Percentiles rank a stretch among this genome's conserved stretches.
Evolutionary conservation across 1,140 invertebrate genomes (phyloP).

Genomic region (Anastatus disparis): DNA sequence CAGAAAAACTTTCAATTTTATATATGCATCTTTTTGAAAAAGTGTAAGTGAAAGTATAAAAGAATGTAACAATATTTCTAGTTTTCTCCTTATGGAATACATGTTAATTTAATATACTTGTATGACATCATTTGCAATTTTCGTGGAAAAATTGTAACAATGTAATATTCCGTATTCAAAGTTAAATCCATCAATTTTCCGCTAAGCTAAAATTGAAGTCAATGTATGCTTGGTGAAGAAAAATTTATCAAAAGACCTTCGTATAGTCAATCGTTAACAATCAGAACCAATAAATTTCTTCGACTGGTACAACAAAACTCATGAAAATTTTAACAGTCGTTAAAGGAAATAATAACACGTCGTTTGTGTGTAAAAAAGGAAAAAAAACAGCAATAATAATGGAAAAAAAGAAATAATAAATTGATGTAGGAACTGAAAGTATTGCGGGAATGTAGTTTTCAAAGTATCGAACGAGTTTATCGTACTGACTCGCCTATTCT

Average conservation of each 20-base stretch:
- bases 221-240: too few relatives aligned
- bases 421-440: not conserved
- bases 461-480: not conserved
- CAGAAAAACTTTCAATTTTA: constrained; percentile 4
- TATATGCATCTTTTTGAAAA: not conserved
- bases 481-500: not conserved
- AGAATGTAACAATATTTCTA: constrained; percentile 32
- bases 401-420: too few relatives aligned
- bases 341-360: not conserved
- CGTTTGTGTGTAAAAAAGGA: not conserved
- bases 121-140: constrained; percentile 1
- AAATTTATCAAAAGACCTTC: too few relatives aligned
- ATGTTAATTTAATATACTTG: constrained; percentile 8
- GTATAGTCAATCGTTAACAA: not conserved
- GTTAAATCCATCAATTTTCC: too few relatives aligned
- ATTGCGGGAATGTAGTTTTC: not conserved
- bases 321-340: not conserved
- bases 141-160: not conserved
- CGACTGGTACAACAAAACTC: not conserved
- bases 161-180: too few relatives aligned
- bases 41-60: constrained; percentile 8
- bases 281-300: not conserved
- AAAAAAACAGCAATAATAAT: not conserved
- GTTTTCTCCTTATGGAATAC: constrained; percentile 20
- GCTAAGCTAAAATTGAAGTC: too few relatives aligned